phyloP scores from a whole-genome alignment of 2,888 invertebrate genomes.

The Beris morrisii region DNA sequence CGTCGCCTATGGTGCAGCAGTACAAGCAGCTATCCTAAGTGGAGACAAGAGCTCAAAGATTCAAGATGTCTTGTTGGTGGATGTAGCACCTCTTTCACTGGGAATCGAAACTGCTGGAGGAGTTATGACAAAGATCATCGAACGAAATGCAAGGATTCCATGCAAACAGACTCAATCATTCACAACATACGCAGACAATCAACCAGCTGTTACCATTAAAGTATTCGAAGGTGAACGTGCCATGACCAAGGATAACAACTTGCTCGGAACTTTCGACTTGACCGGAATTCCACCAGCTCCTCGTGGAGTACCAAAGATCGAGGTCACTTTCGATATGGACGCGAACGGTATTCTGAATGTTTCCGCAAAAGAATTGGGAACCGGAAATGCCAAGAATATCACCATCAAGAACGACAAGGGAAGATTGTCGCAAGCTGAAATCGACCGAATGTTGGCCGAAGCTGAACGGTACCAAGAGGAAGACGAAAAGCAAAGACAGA shows the following conservation, averaged over 20 bases:
- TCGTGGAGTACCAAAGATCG: constrained; percentile 83
- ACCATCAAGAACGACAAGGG: constrained; percentile 84
- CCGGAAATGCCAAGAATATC: constrained; percentile 72
- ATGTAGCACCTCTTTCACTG: constrained; percentile 69
- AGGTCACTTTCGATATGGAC: constrained; percentile 79
- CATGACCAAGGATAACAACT: constrained; percentile 92
- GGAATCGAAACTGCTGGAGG: constrained; percentile 81
- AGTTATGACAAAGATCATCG: constrained; percentile 77
- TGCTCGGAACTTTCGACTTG: constrained; percentile 93
- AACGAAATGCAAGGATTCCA: constrained; percentile 71
- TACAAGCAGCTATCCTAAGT: constrained; percentile 72
- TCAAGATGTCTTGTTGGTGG: constrained; percentile 71
- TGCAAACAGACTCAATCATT: constrained; percentile 74
- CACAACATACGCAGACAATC: constrained; percentile 81
- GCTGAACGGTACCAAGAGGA: constrained; percentile 74
- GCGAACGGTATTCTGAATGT: constrained; percentile 95
- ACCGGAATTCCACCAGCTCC: constrained; percentile 95
- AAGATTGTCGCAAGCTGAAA: constrained; percentile 76
- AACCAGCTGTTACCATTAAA: constrained; percentile 73
- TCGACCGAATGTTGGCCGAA: constrained; percentile 76
- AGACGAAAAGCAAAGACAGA: constrained; percentile 69
- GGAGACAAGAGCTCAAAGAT: constrained; percentile 72
- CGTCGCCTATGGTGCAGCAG: constrained; percentile 76
- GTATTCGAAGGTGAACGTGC: constrained; percentile 80
- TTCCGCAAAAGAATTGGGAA: constrained; percentile 70